These are phyloP conservation scores for Passer montanus DNA, from an alignment of 2,113 vertebrate genomes.

Conservation along the genomic window DNA sequence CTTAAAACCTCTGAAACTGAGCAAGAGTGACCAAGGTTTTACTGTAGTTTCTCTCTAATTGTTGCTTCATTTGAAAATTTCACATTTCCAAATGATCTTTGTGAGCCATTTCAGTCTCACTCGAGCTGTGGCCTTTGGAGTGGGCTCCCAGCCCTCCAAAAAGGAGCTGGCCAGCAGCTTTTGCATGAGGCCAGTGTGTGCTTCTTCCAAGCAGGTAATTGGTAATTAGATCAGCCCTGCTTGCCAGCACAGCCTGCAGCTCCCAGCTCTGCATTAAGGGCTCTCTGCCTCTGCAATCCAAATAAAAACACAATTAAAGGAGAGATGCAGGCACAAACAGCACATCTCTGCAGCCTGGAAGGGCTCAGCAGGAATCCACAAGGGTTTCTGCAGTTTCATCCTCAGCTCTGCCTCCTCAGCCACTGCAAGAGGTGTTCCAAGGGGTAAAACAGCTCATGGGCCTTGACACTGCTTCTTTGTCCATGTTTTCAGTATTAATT, in stretches of 20 bases:
- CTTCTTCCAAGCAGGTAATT: background rate
- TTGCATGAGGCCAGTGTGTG: background rate
- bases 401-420: background rate
- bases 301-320: background rate
- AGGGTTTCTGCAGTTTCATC: background rate
- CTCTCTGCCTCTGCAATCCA: background rate
- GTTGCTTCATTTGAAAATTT: background rate
- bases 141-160: background rate
- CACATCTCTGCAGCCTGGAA: background rate
- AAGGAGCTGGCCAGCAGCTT: background rate
- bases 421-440: background rate
- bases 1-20: background rate
- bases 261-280: background rate
- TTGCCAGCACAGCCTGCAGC: background rate
- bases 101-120: background rate
- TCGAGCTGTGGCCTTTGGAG: background rate
- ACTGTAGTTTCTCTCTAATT: background rate
- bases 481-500: background rate
- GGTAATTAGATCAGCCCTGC: background rate
- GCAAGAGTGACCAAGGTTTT: background rate
- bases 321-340: background rate
- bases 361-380: accelerated
- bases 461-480: background rate
- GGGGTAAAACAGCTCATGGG: accelerated
- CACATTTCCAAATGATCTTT: accelerated